Base-by-base conservation (phyloP, 2,888 invertebrate species). In the Acronicta alni region DNA sequence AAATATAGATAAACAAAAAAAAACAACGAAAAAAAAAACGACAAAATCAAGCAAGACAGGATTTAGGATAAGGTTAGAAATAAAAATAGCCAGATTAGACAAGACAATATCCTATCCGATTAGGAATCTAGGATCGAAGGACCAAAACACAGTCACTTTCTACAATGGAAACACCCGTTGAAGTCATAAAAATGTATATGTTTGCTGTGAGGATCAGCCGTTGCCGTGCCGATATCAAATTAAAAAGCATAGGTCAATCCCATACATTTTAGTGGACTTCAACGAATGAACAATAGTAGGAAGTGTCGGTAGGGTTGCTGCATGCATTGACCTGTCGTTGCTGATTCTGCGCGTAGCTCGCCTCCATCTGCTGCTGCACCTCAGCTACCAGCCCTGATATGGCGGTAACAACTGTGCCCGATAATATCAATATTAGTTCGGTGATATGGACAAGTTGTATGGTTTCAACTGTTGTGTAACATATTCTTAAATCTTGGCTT, bases 341-440 rank as follows among this genome's bases (percentile, higher is more conserved):
- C 87, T 91, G 92, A 87, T 87, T 89, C 84, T 90, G 90, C 79
- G 86, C 88, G 90, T 90, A 89, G 89, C 88, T 88, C 89, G 93
- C 95, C 90, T 96, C 95, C 95, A 96, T 93, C 95, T 96, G 96
- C 88, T 96, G 96, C 92, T 96, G 96, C 95, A 97, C 97, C 92
- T 97, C 97, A 82, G 96, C 96, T 94, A 97, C 95, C 92, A 97
- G 96, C 89, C 96, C 97, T 89, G 97, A 96, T 95, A 97, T 96
- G 91, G 97, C 97, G 93, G 96, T 96, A 92, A 96, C 96, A 95
- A 97, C 97, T 97, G 96, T 89, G 77, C 83, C 83, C 87, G 83
- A 89, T 71, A 90, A 90, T 68, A 63, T 67, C 45, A 67, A 56
- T 26, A 73, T 83, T 83, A 84, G 69, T 77, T 67, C 38, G 48